These are phyloP conservation scores for Himalopsyche kuldschensis DNA, from an alignment of 2,888 invertebrate species.

Conservation along the genomic window DNA sequence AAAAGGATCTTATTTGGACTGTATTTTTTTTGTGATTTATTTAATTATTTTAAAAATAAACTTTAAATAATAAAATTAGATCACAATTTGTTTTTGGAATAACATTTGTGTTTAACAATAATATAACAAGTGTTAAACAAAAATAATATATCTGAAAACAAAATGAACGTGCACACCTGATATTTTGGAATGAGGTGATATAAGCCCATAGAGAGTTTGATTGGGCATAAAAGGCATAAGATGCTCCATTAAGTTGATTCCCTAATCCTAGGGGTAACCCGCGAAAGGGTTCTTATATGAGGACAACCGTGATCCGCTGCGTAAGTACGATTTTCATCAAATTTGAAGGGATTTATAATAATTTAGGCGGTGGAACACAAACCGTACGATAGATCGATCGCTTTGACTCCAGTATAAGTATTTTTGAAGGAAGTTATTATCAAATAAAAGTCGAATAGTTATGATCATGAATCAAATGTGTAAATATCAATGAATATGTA, in stretches of 20 bases:
- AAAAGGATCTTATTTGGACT: no score
- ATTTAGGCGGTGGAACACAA: not conserved
- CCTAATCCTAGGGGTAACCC: constrained; percentile 27
- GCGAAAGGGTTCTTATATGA: constrained; percentile 11
- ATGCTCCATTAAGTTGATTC: constrained; percentile 26
- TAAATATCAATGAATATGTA: no score
- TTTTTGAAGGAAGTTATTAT: not conserved
- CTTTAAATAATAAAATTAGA: no score
- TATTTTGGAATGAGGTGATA: not conserved
- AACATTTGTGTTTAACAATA: no score
- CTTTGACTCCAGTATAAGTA: not conserved
- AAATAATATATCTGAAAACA: not conserved
- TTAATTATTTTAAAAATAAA: no score
- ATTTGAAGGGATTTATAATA: constrained; percentile 7
- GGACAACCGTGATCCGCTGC: not conserved
- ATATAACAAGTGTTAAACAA: no score
- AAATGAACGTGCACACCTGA: not conserved
- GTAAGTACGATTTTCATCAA: constrained; percentile 1
- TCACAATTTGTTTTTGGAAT: no score
- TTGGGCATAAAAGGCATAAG: constrained; percentile 33
- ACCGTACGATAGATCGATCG: not conserved
- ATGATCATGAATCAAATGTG: no score
- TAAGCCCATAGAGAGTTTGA: constrained; percentile 18
- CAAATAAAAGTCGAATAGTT: no score
- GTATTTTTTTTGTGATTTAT: no score